Evolutionary conservation across 2,797 vertebrate species (phyloP).

Genomic region (Leuciscus waleckii): DNA sequence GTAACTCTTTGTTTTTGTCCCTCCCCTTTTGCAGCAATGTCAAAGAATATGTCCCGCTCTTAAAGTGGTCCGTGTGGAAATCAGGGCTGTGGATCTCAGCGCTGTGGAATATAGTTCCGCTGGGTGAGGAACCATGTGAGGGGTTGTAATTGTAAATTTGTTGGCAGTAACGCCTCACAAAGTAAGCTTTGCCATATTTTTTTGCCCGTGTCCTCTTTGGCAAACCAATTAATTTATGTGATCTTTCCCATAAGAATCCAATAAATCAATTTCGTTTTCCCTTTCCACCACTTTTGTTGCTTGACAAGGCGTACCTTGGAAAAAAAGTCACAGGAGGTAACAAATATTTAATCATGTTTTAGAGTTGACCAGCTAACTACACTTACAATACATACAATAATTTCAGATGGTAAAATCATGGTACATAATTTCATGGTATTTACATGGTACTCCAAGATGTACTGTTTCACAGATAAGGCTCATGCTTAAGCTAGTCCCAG

Average conservation of each 20-base stretch:
- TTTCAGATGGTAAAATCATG: neutral
- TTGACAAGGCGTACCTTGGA: no score
- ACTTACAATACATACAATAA: neutral
- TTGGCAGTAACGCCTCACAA: neutral
- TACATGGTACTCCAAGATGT: neutral
- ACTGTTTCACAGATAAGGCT: no score
- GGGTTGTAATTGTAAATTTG: neutral
- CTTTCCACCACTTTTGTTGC: neutral
- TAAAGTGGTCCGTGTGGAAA: conserved; percentile 62
- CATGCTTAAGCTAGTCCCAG: no score
- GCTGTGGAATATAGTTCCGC: conserved; percentile 19
- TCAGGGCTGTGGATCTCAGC: neutral
- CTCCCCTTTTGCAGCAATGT: conserved; percentile 73
- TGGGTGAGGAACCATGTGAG: neutral
- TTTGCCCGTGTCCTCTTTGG: neutral
- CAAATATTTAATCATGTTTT: neutral
- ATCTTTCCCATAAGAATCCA: neutral
- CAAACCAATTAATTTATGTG: neutral
- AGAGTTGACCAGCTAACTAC: no score
- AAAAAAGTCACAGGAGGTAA: neutral
- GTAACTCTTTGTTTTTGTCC: conserved; percentile 61
- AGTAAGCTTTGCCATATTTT: neutral
- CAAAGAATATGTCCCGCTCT: conserved; percentile 71
- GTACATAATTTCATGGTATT: neutral
- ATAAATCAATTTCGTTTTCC: neutral